A percentile compares a stretch with the other conserved stretches of the same genome.
Conservation (phyloP, 2,888 invertebrate species). For the Laothoe populi region DNA sequence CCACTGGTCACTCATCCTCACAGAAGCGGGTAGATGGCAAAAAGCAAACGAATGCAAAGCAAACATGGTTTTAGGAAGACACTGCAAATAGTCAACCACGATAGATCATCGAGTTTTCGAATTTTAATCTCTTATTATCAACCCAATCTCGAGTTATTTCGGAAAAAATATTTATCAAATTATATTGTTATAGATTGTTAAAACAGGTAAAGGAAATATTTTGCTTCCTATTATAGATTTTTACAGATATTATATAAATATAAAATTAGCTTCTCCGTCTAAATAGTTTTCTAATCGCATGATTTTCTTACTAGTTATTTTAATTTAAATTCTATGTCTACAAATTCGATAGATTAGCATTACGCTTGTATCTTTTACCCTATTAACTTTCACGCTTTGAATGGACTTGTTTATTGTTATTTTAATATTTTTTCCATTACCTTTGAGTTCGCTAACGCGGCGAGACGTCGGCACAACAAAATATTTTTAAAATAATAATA, state of each 20-base stretch:
- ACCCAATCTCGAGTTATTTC: slow-evolving; percentile 14
- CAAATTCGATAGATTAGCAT: slow-evolving; percentile 38
- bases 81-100: slow-evolving; percentile 5
- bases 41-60: slow-evolving; percentile 36
- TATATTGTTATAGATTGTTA: background rate
- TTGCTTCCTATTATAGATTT: background rate
- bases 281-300: slow-evolving; percentile 27
- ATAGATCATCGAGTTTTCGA: background rate
- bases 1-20: slow-evolving; percentile 56
- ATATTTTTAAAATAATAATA: slow-evolving; percentile 4
- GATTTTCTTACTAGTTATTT: slow-evolving; percentile 19
- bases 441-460: slow-evolving; percentile 75
- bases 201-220: background rate
- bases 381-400: slow-evolving; percentile 71
- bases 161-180: background rate
- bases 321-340: slow-evolving; percentile 34
- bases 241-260: background rate
- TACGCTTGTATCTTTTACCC: slow-evolving; percentile 48
- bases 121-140: slow-evolving; percentile 27
- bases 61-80: slow-evolving; percentile 32
- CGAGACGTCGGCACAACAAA: slow-evolving; percentile 67
- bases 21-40: slow-evolving; percentile 42
- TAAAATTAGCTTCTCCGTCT: background rate
- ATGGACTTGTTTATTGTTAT: slow-evolving; percentile 66
- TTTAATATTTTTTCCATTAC: slow-evolving; percentile 56